These are phyloP conservation scores for Temnothorax longispinosus DNA, from an alignment of 1,140 invertebrate species.

Conservation along the genomic window DNA sequence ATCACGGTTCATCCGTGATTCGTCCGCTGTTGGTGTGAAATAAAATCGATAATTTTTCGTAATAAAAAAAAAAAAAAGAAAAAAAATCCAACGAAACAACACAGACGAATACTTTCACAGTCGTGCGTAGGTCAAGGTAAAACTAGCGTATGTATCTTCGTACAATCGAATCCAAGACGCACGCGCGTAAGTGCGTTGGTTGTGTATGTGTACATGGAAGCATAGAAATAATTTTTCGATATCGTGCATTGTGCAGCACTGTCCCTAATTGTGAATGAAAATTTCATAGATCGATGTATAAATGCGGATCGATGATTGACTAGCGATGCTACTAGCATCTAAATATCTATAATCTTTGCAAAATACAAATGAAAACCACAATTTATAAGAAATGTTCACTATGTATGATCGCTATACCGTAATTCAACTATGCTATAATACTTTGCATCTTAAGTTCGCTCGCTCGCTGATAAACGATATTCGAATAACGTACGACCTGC, in stretches of 20 bases:
- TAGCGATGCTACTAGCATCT: constrained; percentile 24
- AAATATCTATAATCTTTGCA: neutral
- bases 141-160: neutral
- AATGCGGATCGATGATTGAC: constrained; percentile 32
- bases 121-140: neutral
- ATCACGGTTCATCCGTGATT: constrained; percentile 75
- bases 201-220: neutral
- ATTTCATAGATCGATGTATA: constrained; percentile 16
- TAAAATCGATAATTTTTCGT: constrained; percentile 31
- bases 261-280: constrained; percentile 18
- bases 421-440: constrained; percentile 61
- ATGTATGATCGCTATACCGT: constrained; percentile 29
- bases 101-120: constrained; percentile 3
- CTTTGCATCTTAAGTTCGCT: constrained; percentile 56
- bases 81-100: constrained; percentile 31
- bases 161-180: neutral
- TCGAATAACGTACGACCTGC: constrained; percentile 47
- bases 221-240: neutral
- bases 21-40: neutral
- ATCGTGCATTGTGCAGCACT: constrained; percentile 19
- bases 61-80: neutral
- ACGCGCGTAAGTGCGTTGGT: neutral
- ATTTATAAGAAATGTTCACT: constrained; percentile 1
- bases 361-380: neutral
- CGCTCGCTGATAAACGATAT: constrained; percentile 24